Evolutionary conservation across 2,113 vertebrate species (phyloP), one percentile per base, ranked within the genome.

Genomic region (Crotophaga sulcirostris): DNA sequence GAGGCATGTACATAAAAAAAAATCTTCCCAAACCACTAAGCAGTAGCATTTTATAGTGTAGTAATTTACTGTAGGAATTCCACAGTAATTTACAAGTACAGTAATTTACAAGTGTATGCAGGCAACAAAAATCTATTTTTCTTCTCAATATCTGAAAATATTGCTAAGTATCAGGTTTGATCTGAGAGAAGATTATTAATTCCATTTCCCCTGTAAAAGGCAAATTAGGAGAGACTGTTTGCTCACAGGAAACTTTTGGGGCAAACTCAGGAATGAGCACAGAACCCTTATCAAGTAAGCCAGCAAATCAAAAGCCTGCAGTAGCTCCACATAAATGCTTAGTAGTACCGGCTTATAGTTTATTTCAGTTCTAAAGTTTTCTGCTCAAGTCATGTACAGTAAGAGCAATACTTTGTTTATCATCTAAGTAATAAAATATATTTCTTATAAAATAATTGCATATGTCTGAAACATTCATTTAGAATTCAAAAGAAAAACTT

Each of bases 1-100:
- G 59, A 94, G 58, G 78, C 81, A 89, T 29, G 78, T 56, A 85
- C 40, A 64, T 78, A 89, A 87, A 97, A 87, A 97, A 88, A 92
- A 85, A 13, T 25, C 63, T 75, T 85, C 62, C 78, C 8, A 5
- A 93, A 67, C 21, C 47, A 76, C 58, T 6, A 5, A 63, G 79
- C 62, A 87, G 77, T 67, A 58, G 55, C 66, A 82, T 74, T 92
- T 89, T 67, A 84, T n/a, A 73, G 38, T n/a, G 66, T 70, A 78
- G 24, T 87, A 93, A 89, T 94, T 96, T 56, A 93, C 76, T 51
- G 42, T 5, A 86, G 75, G 82, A 90, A 84, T 55, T 83, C 18
- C 13, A 10, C 75, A 73, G 33, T 77, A 63, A 89, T 68, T 90
- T 79, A 66, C 31, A 81, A 84, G 78, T 40, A 49, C 14, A 47